Evolutionary conservation across 2,113 vertebrate genomes (phyloP).

Genomic region (Albula goreensis): DNA sequence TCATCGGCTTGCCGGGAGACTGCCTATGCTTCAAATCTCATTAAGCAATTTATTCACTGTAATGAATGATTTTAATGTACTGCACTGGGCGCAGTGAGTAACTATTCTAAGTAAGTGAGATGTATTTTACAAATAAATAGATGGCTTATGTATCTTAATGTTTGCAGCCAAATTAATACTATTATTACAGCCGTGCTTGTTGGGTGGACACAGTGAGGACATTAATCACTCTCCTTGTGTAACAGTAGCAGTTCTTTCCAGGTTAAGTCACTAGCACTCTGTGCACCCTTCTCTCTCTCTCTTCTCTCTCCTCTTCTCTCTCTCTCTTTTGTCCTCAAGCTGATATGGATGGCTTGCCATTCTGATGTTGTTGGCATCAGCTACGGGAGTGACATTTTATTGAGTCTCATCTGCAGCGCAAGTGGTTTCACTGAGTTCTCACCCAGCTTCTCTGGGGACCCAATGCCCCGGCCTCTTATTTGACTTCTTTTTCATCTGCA

Average conservation of each 20-base stretch:
- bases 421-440: conserved; percentile 14
- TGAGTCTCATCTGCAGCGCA: background rate
- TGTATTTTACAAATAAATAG: conserved; percentile 5
- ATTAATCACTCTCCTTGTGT: conserved; percentile 53
- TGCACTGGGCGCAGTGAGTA: conserved; percentile 50
- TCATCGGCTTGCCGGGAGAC: conserved; percentile 56
- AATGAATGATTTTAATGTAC: conserved; percentile 71
- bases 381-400: background rate
- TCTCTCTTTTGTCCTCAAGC: conserved; percentile 31
- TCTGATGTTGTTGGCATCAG: background rate
- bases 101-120: background rate
- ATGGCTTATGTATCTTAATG: conserved; percentile 49
- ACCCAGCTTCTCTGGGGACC: conserved; percentile 4
- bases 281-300: conserved; percentile 40
- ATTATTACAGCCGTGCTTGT: conserved; percentile 55
- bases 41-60: conserved; percentile 75
- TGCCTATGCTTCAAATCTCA: conserved; percentile 70
- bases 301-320: conserved; percentile 37
- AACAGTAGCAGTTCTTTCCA: background rate
- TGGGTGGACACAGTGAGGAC: conserved; percentile 43
- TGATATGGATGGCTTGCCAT: background rate
- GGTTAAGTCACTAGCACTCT: conserved; percentile 33
- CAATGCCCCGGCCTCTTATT: background rate
- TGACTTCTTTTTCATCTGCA: conserved; percentile 24
- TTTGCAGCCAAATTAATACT: conserved; percentile 61